phyloP scores from a whole-genome alignment of 2,113 vertebrate genomes.

The Xenotilapia flavipinnis region DNA sequence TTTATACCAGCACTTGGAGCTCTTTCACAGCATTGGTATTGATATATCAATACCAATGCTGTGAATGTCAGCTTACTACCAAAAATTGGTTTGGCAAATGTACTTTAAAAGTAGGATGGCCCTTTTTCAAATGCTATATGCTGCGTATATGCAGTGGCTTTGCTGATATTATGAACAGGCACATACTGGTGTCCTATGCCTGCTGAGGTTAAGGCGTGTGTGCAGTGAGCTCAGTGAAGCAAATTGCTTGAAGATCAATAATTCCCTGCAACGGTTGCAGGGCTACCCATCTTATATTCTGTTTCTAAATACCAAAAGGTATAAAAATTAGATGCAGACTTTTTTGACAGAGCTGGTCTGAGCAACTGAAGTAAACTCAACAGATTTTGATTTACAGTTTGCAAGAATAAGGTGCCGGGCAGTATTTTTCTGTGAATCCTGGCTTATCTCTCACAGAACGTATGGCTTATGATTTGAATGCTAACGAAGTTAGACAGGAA shows the following conservation, averaged over 20 bases:
- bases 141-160: neutral
- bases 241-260: neutral
- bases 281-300: neutral
- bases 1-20: neutral
- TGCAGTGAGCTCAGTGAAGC: neutral
- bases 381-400: neutral
- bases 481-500: constrained; percentile 29
- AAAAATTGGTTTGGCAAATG: neutral
- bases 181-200: neutral
- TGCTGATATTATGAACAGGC: neutral
- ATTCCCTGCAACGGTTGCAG: neutral
- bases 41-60: neutral
- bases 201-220: neutral
- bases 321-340: neutral
- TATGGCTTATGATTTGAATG: constrained; percentile 4
- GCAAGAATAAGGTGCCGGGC: neutral
- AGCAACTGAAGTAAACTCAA: neutral
- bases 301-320: neutral
- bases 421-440: neutral
- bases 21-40: neutral
- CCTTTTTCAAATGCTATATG: neutral
- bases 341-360: neutral
- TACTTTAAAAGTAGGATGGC: neutral
- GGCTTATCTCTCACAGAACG: neutral
- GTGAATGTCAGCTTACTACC: neutral